Percentiles rank a stretch among this genome's conserved stretches.
phyloP scores from a whole-genome alignment of 2,113 vertebrate species.

The Pangasianodon hypophthalmus region DNA sequence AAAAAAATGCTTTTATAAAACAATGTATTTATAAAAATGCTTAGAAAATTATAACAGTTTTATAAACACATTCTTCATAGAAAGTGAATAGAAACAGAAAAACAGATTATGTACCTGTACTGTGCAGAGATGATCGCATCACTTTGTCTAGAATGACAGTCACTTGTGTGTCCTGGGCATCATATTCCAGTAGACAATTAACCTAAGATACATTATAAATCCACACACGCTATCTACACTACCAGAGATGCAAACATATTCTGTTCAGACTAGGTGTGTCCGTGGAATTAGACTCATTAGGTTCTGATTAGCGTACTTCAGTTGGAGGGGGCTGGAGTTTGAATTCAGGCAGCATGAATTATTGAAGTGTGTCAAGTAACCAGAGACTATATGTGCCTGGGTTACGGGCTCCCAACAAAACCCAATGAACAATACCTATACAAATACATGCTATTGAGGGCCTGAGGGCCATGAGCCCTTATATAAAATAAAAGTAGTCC shows the following conservation, averaged over 20 bases:
- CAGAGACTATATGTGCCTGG: slow-evolving; percentile 64
- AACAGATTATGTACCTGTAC: slow-evolving; percentile 40
- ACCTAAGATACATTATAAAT: slow-evolving; percentile 17
- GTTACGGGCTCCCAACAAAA: slow-evolving; percentile 72
- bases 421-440: slow-evolving; percentile 32
- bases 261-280: neutral
- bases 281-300: neutral
- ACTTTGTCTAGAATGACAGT: slow-evolving; percentile 64
- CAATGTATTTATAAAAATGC: neutral
- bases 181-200: slow-evolving; percentile 62
- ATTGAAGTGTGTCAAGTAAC: slow-evolving; percentile 74
- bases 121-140: slow-evolving; percentile 56
- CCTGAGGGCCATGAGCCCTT: neutral
- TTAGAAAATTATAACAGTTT: neutral
- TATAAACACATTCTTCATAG: neutral
- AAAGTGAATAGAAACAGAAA: neutral
- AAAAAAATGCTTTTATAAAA: neutral
- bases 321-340: slow-evolving; percentile 70
- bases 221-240: neutral
- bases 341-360: slow-evolving; percentile 73
- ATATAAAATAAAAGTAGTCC: neutral
- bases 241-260: neutral
- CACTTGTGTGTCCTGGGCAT: slow-evolving; percentile 67
- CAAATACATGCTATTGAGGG: neutral
- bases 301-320: neutral